Percentiles rank a stretch among this genome's conserved stretches.
These are phyloP conservation scores for Hemicentrotus pulcherrimus DNA, from an alignment of 35 echinoderm and acorn worm genomes.

Conservation along the genomic window DNA sequence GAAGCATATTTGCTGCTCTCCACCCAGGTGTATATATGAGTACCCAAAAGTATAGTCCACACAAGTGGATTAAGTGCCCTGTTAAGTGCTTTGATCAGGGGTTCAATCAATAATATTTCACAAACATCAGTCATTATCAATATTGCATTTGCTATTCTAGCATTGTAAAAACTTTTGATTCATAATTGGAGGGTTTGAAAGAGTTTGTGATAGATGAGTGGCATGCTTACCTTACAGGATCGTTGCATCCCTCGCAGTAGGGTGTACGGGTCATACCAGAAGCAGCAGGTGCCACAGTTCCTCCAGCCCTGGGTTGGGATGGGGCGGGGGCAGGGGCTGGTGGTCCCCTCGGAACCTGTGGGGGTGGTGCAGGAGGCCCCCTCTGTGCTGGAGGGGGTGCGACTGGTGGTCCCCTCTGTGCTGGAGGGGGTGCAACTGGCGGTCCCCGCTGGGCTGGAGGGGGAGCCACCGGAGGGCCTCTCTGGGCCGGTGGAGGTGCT, in stretches of 20 bases:
- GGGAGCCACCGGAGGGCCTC: background rate
- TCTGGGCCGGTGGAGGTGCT: background rate
- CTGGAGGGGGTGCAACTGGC: background rate
- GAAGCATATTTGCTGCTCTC: no score
- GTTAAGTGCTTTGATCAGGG: no score
- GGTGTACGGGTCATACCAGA: conserved; percentile 58
- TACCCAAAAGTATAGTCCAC: no score
- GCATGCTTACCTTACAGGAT: conserved; percentile 67
- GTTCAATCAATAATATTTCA: no score
- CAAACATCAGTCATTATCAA: no score
- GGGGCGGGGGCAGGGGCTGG: background rate
- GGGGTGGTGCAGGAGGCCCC: background rate
- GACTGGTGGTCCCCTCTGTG: background rate
- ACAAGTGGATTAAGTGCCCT: no score
- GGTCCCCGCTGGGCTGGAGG: background rate
- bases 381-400: background rate
- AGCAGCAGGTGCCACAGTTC: background rate
- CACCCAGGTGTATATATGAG: no score
- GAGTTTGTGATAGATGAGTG: no score
- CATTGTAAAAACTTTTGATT: no score
- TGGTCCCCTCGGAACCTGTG: conserved; percentile 20
- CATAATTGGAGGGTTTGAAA: no score
- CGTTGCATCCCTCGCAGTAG: conserved; percentile 80
- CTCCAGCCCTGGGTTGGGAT: conserved; percentile 17
- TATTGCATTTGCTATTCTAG: no score